Evolutionary conservation across 2,797 vertebrate genomes (phyloP).

Genomic region (Moxostoma hubbsi): DNA sequence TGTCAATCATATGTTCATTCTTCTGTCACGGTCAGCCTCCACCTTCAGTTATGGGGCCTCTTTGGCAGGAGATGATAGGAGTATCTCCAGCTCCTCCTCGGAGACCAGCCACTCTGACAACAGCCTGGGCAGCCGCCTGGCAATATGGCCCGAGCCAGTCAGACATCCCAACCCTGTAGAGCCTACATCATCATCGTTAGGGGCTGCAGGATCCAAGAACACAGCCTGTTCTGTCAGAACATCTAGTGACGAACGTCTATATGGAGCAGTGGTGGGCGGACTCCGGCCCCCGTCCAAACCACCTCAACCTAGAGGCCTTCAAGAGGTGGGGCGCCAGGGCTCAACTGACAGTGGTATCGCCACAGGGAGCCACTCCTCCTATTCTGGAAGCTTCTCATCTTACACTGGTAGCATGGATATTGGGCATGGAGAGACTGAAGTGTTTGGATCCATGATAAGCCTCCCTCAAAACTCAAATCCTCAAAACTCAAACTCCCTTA

Average conservation of each 20-base stretch:
- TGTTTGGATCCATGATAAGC: slow-evolving; percentile 85
- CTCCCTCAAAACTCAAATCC: slow-evolving; percentile 71
- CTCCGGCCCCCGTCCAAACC: slow-evolving; percentile 74
- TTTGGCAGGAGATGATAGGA: slow-evolving; percentile 84
- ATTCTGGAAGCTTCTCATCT: slow-evolving; percentile 93
- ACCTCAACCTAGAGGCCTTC: slow-evolving; percentile 81
- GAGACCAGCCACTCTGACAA: slow-evolving; percentile 90
- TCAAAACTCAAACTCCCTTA: neutral
- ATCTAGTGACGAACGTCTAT: slow-evolving; percentile 76
- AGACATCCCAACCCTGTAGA: slow-evolving; percentile 78
- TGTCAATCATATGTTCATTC: neutral
- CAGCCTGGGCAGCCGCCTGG: slow-evolving; percentile 83
- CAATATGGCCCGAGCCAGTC: slow-evolving; percentile 83
- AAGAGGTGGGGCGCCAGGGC: slow-evolving; percentile 93
- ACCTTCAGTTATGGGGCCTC: slow-evolving; percentile 73
- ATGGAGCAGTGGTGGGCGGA: slow-evolving; percentile 71
- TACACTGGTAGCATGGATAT: slow-evolving; percentile 90
- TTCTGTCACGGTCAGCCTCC: slow-evolving; percentile 66
- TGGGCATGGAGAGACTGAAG: slow-evolving; percentile 75
- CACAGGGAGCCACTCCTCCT: slow-evolving; percentile 91
- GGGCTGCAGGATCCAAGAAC: slow-evolving; percentile 53
- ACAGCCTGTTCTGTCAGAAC: slow-evolving; percentile 68
- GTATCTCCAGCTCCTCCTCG: slow-evolving; percentile 93
- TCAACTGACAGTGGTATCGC: slow-evolving; percentile 94
- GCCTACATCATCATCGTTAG: slow-evolving; percentile 64